These are phyloP conservation scores for Lasioglossum leucozonium DNA, from an alignment of 2,888 invertebrate genomes.

Conservation along the genomic window DNA sequence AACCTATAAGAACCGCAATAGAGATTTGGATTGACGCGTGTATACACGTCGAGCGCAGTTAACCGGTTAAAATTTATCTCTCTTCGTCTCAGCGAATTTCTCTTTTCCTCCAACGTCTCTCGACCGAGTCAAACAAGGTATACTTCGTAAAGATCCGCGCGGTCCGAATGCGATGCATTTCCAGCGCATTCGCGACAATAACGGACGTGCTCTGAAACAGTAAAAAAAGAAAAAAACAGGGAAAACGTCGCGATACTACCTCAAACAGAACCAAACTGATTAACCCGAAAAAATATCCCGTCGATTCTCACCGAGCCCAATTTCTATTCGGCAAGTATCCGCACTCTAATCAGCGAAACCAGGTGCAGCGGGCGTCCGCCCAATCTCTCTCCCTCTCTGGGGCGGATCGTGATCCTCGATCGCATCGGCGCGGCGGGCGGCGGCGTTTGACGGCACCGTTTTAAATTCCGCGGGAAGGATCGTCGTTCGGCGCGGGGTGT, in stretches of 20 bases:
- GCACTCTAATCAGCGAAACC: not conserved
- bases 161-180: no score
- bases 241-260: not conserved
- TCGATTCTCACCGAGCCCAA: not conserved
- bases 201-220: no score
- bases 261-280: not conserved
- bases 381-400: no score
- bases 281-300: not conserved
- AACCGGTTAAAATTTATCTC: no score
- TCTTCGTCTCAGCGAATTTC: no score
- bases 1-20: no score
- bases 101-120: no score
- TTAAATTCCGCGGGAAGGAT: slow-evolving; percentile 69
- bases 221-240: not conserved
- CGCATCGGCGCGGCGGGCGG: not conserved
- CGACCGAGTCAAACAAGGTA: not conserved
- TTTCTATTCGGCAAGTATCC: not conserved
- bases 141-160: not conserved
- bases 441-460: slow-evolving; percentile 31
- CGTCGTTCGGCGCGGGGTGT: slow-evolving; percentile 54
- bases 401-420: not conserved
- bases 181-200: no score
- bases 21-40: no score
- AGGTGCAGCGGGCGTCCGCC: not conserved
- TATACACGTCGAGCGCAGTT: no score